Evolutionary conservation across 2,113 vertebrate species (phyloP).

Genomic region (Brevimyrus niger): DNA sequence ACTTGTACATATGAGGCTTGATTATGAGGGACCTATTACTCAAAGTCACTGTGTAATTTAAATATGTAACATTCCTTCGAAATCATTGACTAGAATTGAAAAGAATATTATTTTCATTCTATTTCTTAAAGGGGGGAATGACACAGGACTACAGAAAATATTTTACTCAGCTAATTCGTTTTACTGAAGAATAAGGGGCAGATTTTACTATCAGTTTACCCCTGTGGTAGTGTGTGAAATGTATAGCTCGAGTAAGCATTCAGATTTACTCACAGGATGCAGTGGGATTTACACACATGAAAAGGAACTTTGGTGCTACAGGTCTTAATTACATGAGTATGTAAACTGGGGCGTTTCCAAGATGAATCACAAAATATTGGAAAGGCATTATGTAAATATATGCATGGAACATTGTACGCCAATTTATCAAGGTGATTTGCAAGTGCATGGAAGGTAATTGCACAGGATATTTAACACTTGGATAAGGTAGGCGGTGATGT

Average conservation of each 20-base stretch:
- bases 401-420: constrained; percentile 1
- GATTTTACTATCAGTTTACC: neutral
- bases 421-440: constrained; percentile 9
- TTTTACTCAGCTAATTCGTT: neutral
- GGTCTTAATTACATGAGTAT: neutral
- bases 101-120: constrained; percentile 7
- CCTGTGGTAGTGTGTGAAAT: neutral
- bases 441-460: constrained; percentile 5
- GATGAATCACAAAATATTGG: constrained; percentile 6
- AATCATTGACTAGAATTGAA: neutral
- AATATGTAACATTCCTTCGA: neutral
- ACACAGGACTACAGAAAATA: neutral
- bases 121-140: neutral
- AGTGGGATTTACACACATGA: neutral
- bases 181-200: neutral
- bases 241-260: neutral
- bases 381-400: constrained; percentile 8
- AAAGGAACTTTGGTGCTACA: neutral
- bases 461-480: constrained; percentile 3
- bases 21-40: constrained; percentile 1
- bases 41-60: neutral
- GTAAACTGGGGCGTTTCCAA: neutral
- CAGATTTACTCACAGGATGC: neutral
- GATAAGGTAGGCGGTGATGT: neutral
- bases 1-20: neutral